phyloP scores from a whole-genome alignment of 2,797 vertebrate genomes.

The Sebastiscus tertius region DNA sequence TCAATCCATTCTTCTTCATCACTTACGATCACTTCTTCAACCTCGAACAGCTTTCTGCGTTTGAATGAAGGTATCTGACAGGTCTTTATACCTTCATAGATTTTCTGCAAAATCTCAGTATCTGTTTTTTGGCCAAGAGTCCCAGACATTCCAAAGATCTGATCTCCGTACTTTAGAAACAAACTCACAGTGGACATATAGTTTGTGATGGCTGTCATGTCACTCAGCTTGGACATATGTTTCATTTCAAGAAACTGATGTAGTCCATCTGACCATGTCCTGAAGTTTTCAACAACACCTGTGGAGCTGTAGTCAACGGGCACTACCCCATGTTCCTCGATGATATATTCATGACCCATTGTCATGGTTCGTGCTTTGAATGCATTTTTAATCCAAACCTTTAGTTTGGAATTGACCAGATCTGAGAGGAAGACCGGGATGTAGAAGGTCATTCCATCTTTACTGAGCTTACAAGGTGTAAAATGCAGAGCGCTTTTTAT shows the following conservation, averaged over 20 bases:
- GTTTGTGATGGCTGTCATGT: constrained; percentile 75
- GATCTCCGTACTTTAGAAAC: constrained; percentile 61
- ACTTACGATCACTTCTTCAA: constrained; percentile 40
- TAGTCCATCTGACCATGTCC: constrained; percentile 68
- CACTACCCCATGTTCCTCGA: constrained; percentile 34
- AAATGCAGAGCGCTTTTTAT: constrained; percentile 13
- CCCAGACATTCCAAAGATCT: constrained; percentile 77
- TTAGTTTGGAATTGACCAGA: constrained; percentile 50
- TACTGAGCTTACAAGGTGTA: constrained; percentile 48
- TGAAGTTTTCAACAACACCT: constrained; percentile 73
- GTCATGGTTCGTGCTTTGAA: constrained; percentile 43
- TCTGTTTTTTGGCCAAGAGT: constrained; percentile 74
- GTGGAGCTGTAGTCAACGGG: constrained; percentile 73
- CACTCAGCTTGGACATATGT: constrained; percentile 64
- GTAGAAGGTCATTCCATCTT: neutral
- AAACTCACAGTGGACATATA: constrained; percentile 75
- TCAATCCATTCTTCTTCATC: constrained; percentile 58
- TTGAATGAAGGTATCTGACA: constrained; percentile 75
- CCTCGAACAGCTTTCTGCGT: constrained; percentile 75
- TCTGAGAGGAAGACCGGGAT: constrained; percentile 63
- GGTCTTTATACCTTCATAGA: constrained; percentile 60
- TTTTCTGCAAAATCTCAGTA: constrained; percentile 55
- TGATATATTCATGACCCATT: constrained; percentile 36
- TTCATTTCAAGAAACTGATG: constrained; percentile 82
- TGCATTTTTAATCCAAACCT: constrained; percentile 75